Evolutionary conservation across 2,888 invertebrate species (phyloP), one percentile per base, ranked within the genome.

Genomic region (Drosophila maculinotata): DNA sequence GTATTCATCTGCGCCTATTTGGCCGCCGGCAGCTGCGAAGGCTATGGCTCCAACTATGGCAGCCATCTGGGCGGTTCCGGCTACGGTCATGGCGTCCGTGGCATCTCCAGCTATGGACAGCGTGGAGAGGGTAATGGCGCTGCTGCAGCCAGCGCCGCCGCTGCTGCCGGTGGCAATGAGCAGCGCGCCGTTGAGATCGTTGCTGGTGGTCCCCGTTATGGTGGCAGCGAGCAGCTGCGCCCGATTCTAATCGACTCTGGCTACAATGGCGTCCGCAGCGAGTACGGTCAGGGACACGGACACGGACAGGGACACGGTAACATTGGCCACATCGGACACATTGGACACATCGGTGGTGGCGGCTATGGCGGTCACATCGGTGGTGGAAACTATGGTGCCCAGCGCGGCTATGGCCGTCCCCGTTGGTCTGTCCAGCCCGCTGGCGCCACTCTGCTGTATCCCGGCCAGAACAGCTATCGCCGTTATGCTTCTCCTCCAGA

Each of bases 391-490:
- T 35, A 51, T 23, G 56, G 45, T 10, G 30, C 25, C 0, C 42
- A 64, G 14, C 54, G 30, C 12, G 20, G 49, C 49, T 58, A 65
- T 30, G 49, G 30, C 39, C 69, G 65, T 59, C 68, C 82, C 5
- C 64, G 73, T 23, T 72, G 26, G 33, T 53, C 67, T 8, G 72
- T 81, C 14, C 88, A 86, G 73, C 74, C 81, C 5, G 80, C 83
- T 26, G 79, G 77, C 51, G 73, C 81, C 35, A 59, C 82, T n/a
- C 74, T 87, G 30, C 52, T 89, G 44, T 77, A 89, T 20, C 81
- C 90, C 49, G 90, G 89, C 25, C 77, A 76, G 68, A 75, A 81
- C 63, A 67, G 66, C 73, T 89, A 89, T 76, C 77, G 69, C 25
- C 54, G 75, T n/a, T 82, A 80, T 38, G 53, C 76, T 12, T 83